Evolutionary conservation across 1,140 invertebrate genomes (phyloP), one percentile per base, ranked within the genome.

Genomic region (Bombus ignitus): DNA sequence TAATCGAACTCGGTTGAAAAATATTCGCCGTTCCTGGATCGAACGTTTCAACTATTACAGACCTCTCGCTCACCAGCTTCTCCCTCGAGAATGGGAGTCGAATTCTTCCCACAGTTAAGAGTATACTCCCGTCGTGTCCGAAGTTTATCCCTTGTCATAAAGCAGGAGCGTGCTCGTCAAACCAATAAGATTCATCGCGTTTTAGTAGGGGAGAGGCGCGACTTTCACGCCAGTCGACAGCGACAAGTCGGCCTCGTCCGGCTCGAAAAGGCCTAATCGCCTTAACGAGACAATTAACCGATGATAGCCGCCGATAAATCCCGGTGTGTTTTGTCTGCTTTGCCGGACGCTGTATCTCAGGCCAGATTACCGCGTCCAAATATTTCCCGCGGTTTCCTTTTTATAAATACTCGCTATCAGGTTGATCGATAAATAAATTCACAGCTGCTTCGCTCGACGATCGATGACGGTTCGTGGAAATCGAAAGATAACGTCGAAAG

Each of bases 251-350:
- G 76, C 9, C 32, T 71, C 82, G 74, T 83, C 82, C 74, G 74
- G 82, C 82, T 77, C 83, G 68, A 80, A 80, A 85, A 57, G 81
- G 79, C 65, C 84, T 92, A 92, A 92, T 92, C 90, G 87, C 74
- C 84, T 90, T 91, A 91, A 92, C 90, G 92, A 92, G 87, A 91
- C 90, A 92, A 92, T 92, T 92, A 91, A 87, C 53, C 85, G 91
- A 91, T 92, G 90, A 89, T 92, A 89, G 90, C 81, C 87, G 78
- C 85, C 87, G 92, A 92, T 92, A 92, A 91, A 86, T 85, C 83
- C 80, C 80, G 73, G 86, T 91, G 90, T 91, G 91, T 92, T 92
- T 92, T 91, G 89, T 92, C 92, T 92, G 91, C 66, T 57, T 66
- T 53, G 76, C 70, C 53, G 80, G 79, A 68, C 76, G 80, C 18